A percentile compares a stretch with the other conserved stretches of the same genome.
These are phyloP conservation scores for Limenitis camilla DNA, from an alignment of 2,888 invertebrate species.

Conservation along the genomic window DNA sequence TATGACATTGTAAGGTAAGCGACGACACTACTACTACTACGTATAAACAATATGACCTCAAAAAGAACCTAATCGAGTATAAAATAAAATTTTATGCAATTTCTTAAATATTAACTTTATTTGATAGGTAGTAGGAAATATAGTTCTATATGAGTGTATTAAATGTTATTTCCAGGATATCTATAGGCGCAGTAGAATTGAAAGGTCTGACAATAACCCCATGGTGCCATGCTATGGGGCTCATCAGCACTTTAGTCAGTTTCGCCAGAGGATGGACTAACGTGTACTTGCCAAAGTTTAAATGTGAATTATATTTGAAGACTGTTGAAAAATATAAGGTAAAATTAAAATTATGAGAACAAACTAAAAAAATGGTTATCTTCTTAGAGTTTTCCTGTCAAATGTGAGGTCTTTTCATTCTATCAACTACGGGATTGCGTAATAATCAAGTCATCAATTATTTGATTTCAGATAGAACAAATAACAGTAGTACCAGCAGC, in stretches of 20 bases:
- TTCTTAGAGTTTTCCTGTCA: too few relatives aligned
- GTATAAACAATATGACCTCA: too few relatives aligned
- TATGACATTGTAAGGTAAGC: too few relatives aligned
- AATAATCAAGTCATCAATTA: not conserved
- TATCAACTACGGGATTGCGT: too few relatives aligned
- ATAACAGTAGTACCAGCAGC: slow-evolving; percentile 51
- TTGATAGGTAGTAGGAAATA: not conserved
- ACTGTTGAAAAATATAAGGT: slow-evolving; percentile 57
- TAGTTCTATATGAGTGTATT: not conserved
- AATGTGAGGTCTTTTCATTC: too few relatives aligned
- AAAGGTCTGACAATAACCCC: slow-evolving; percentile 38
- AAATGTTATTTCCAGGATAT: slow-evolving; percentile 11
- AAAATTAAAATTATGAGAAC: not conserved
- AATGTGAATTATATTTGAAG: slow-evolving; percentile 44
- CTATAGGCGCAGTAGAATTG: not conserved
- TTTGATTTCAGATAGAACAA: slow-evolving; percentile 36
- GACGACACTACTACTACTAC: too few relatives aligned
- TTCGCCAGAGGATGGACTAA: slow-evolving; percentile 31
- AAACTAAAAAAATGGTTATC: too few relatives aligned
- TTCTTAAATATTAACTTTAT: too few relatives aligned
- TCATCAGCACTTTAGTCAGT: slow-evolving; percentile 32
- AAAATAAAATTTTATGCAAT: too few relatives aligned
- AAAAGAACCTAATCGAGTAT: too few relatives aligned
- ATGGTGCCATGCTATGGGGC: slow-evolving; percentile 56
- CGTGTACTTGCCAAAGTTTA: slow-evolving; percentile 46